Evolutionary conservation across 2,888 invertebrate genomes (phyloP).

Genomic region (Cyclophora albipunctata): DNA sequence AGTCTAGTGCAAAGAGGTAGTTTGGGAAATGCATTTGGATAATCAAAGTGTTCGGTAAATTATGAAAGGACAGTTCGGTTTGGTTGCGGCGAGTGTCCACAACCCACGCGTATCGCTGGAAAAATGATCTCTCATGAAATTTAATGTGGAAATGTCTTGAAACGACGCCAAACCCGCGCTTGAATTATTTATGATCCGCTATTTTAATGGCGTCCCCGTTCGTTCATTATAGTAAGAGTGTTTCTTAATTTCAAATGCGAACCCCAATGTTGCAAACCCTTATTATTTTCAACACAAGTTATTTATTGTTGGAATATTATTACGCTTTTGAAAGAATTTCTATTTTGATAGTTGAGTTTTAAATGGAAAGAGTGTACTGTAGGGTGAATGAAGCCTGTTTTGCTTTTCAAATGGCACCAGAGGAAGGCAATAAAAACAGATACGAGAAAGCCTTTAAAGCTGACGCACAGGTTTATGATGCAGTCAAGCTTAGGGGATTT

Average conservation of each 20-base stretch:
- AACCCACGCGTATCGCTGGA: slow-evolving; percentile 45
- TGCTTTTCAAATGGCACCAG: slow-evolving; percentile 14
- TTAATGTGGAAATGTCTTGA: slow-evolving; percentile 74
- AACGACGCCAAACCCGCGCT: slow-evolving; percentile 68
- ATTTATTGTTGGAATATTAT: slow-evolving; percentile 9
- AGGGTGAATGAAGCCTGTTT: slow-evolving; percentile 11
- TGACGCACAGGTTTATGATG: slow-evolving; percentile 31
- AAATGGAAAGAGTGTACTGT: slow-evolving; percentile 3
- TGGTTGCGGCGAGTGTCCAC: slow-evolving; percentile 12
- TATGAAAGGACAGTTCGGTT: slow-evolving; percentile 18
- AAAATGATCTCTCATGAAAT: slow-evolving; percentile 74
- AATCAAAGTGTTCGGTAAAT: slow-evolving; percentile 40
- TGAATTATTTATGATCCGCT: slow-evolving; percentile 72
- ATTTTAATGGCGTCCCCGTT: slow-evolving; percentile 68
- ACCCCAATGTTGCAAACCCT: slow-evolving; percentile 39
- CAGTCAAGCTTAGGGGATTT: slow-evolving; percentile 31
- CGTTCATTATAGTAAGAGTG: slow-evolving; percentile 65
- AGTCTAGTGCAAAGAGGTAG: too few relatives aligned
- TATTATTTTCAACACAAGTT: slow-evolving; percentile 31
- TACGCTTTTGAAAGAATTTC: slow-evolving; percentile 5
- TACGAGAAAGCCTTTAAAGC: slow-evolving; percentile 27
- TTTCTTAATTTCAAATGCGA: slow-evolving; percentile 64
- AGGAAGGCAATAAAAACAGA: slow-evolving; percentile 22
- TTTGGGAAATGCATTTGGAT: too few relatives aligned
- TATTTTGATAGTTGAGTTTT: neutral